Evolutionary conservation across 2,797 vertebrate species (phyloP).

Genomic region (Falco cherrug): DNA sequence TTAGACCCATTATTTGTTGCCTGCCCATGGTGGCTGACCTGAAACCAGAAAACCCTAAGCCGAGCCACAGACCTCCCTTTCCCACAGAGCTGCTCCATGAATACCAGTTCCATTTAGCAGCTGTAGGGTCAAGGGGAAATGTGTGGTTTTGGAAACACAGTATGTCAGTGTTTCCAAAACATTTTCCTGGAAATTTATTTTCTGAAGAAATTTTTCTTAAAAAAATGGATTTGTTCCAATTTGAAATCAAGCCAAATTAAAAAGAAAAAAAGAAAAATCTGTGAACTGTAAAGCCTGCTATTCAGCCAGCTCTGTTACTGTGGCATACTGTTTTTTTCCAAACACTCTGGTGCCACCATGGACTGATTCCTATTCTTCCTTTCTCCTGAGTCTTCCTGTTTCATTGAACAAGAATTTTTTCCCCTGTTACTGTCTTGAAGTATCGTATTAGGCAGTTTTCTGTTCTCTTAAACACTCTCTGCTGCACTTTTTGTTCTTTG

Average conservation of each 20-base stretch:
- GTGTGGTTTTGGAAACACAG: constrained; percentile 68
- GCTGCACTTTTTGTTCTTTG: background rate
- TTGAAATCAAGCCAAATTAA: constrained; percentile 53
- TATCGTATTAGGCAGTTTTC: background rate
- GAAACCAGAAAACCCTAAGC: background rate
- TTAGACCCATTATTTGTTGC: background rate
- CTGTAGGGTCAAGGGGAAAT: constrained; percentile 56
- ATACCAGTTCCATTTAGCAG: constrained; percentile 52
- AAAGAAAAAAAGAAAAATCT: background rate
- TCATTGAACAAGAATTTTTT: background rate
- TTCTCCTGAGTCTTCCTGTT: background rate
- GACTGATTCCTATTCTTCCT: background rate
- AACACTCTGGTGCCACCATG: background rate
- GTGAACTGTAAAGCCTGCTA: constrained; percentile 27
- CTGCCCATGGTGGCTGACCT: background rate
- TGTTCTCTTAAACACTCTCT: background rate
- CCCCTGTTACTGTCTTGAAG: background rate
- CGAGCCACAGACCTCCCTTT: background rate
- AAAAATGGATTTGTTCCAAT: constrained; percentile 62
- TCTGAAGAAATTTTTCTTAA: constrained; percentile 46
- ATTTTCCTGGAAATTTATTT: constrained; percentile 54
- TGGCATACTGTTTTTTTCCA: background rate
- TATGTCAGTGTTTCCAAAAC: constrained; percentile 70
- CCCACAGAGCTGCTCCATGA: background rate
- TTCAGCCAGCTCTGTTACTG: background rate